Evolutionary conservation across 2,888 invertebrate species (phyloP), one percentile per base, ranked within the genome.

Genomic region (Aricia artaxerxes): DNA sequence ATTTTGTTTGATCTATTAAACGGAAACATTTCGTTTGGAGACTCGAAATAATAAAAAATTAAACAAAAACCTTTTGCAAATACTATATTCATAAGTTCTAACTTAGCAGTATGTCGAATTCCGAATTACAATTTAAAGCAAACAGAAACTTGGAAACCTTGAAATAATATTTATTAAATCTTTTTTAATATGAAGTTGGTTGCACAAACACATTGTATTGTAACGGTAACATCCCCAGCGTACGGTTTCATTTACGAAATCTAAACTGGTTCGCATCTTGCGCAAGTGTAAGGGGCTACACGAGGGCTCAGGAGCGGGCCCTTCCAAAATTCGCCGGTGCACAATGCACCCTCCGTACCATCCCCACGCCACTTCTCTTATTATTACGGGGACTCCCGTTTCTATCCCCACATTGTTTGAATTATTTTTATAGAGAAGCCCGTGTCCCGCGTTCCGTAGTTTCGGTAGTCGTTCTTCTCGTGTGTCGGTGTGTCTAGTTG

Each of bases 291-390:
- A 90, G 93, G 93, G 91, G 90, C 87, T 87, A 87, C 91, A 92
- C 90, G 91, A 92, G 93, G 93, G 93, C 89, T 90, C 90, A 83
- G 87, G 88, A 86, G 87, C 90, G 92, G 91, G 89, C 94, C 94
- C 94, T 94, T 92, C 94, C 93, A 89, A 94, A 94, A 89, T 94
- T 94, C 89, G 92, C 90, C 93, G 93, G 91, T 94, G 94, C 93
- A 94, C 94, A 93, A 93, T 94, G 94, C 94, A 94, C 94, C 94
- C 94, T 94, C 88, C 92, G 90, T 90, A 91, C 90, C 93, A 94
- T 94, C 94, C 94, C 94, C 94, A 94, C 94, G 92, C 93, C 88
- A 90, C 89, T 89, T 90, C 92, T 92, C 91, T 92, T 94, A 93
- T 94, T 94, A 93, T 93, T 93, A 93, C 93, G 87, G 90, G 90